Base-by-base conservation (phyloP, 2,113 vertebrate genomes). In the Eublepharis macularius region DNA sequence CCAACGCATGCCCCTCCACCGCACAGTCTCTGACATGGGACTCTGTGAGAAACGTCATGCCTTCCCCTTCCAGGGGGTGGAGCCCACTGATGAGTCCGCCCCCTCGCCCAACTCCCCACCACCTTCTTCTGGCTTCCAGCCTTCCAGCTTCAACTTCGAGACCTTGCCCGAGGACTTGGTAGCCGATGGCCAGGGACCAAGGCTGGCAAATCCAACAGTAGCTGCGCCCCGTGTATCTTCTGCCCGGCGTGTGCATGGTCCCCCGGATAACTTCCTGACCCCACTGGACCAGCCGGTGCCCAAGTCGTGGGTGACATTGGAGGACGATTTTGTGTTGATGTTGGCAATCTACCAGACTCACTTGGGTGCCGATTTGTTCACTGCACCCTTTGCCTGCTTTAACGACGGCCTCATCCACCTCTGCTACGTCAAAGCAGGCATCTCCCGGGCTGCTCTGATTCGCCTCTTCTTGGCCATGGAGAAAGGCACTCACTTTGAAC, bases 401-500 rank as follows among this genome's bases (percentile, higher is more conserved):
- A 96, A 98, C 0, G 98, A 98, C 3, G 97, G 98, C 5, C 92
- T 98, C 34, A 97, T 98, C 85, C 98, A 98, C 93, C 93, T 98
- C 88, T 97, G 96, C 34, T 98, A 97, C 84, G 97, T 98, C 39
- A 95, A 97, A 34, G 96, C 97, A 0, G 98, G 98, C 26, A 96
- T 98, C 81, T 98, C 98, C 7, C 95, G 98, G 75, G 95, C 97
- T 3, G 94, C 96, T 4, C 95, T 98, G 7, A 94, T 98, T 14
- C 96, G 98, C 54, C 92, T 98, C 49, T 98, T 98, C 92, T 93
- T 98, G 85, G 97, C 98, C 85, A 98, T 98, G 98, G 98, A 98
- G 90, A 95, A 94, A 17, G 98, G 98, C 10, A 96, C 89, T 41
- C 97, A 98, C 92, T 96, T 97, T 81, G 94, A 95, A 7, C 90